Base-by-base conservation (phyloP, 2,888 invertebrate genomes). In the Diabrotica balteata region DNA sequence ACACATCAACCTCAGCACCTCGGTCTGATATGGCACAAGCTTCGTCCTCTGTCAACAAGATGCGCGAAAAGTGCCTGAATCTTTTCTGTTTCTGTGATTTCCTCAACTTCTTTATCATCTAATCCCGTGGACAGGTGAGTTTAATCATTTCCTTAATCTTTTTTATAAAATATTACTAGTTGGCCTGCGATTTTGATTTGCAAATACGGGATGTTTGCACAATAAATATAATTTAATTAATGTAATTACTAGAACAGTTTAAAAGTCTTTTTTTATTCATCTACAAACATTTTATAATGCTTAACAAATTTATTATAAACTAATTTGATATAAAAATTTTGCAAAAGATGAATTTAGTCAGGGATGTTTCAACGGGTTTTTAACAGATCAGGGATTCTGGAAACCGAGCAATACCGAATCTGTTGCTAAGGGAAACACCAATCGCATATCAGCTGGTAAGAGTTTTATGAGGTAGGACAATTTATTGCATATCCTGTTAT, bases 1-100 rank as follows among this genome's bases (percentile, higher is more conserved):
- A 72, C 69, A 68, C 74, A 71, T 74, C 80, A 79, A 79, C 68
- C 67, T 68, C 69, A 66, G 71, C 80, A 78, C 76, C 76, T 78
- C 79, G 80, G 80, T 64, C 46, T 52, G 59, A 64, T 58, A 64
- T 64, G 58, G 52, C 81, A 80, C 79, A 80, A 77, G 79, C 78
- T 75, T 76, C 78, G 77, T 76, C 77, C 78, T 79, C 79, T 80
- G 81, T 82, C 81, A 81, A 81, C 81, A 79, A 80, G 80, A 81
- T 81, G 81, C 80, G 80, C 80, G 80, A 77, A 78, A 79, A 77
- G 78, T 78, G 76, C 69, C 66, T 65, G 70, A 57, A 45, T 60
- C 54, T 58, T 58, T 69, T 61, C 44, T 57, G 43, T 9, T 57
- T 57, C 43, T 67, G 68, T 71, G 70, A 66, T 66, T 62, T 57